Percentiles rank a stretch among this genome's conserved stretches.
Evolutionary conservation across 2,888 invertebrate genomes (phyloP).

Genomic region (Strigamia crassipes): DNA sequence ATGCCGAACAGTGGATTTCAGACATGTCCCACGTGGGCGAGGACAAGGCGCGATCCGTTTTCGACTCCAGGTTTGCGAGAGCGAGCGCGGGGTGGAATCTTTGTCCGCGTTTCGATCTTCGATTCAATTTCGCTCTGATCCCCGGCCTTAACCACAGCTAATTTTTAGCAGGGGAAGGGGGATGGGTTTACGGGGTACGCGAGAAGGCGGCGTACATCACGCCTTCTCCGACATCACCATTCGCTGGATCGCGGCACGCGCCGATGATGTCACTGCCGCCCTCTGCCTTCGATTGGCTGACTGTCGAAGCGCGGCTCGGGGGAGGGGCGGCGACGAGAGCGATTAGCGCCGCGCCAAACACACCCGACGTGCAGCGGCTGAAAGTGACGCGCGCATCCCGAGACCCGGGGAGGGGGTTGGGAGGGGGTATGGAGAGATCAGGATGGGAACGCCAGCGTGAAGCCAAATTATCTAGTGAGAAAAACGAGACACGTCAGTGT

Average conservation of each 20-base stretch:
- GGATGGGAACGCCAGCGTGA: neutral
- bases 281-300: neutral
- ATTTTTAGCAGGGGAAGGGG: constrained; percentile 28
- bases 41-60: neutral
- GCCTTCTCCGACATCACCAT: constrained; percentile 1
- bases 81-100: neutral
- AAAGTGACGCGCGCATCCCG: neutral
- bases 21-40: neutral
- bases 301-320: constrained; percentile 2
- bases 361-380: neutral
- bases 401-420: neutral
- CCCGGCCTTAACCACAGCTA: constrained; percentile 26
- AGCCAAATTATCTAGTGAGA: neutral
- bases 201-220: constrained; percentile 14
- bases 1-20: neutral
- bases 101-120: constrained; percentile 14
- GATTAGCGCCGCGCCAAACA: neutral
- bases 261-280: constrained; percentile 1
- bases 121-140: constrained; percentile 32
- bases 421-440: neutral
- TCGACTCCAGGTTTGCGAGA: neutral
- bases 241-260: neutral
- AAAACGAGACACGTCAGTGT: neutral
- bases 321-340: neutral
- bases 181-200: neutral